Conservation (phyloP, 1,140 invertebrate genomes). For the Samia ricini region DNA sequence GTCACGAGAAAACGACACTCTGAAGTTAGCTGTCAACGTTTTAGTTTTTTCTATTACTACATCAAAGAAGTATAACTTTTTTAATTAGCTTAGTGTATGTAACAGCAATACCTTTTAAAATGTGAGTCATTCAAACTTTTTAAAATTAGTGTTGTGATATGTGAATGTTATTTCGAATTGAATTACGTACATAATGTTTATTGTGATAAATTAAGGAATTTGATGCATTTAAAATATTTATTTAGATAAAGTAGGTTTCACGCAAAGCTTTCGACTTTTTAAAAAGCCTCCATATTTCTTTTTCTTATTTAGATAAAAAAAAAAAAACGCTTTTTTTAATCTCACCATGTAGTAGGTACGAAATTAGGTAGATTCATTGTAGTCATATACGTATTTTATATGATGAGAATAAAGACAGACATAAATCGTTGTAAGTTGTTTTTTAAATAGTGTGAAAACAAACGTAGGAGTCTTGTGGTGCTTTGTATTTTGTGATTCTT, state of each 20-base stretch:
- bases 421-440: not conserved
- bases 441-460: too few species aligned
- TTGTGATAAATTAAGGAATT: not conserved
- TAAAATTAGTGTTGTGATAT: too few species aligned
- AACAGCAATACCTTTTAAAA: too few species aligned
- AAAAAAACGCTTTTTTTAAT: not conserved
- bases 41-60: too few species aligned
- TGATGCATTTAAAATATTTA: conserved; percentile 1
- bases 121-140: too few species aligned
- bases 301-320: not conserved
- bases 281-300: not conserved
- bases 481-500: not conserved
- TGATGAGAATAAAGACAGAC: not conserved
- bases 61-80: too few species aligned
- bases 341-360: not conserved
- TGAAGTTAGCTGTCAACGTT: too few species aligned
- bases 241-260: not conserved
- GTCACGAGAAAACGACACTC: too few species aligned
- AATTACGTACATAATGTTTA: not conserved
- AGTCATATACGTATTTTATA: not conserved
- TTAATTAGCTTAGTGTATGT: too few species aligned
- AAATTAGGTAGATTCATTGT: not conserved
- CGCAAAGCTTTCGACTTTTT: not conserved
- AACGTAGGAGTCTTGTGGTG: not conserved
- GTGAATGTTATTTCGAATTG: not conserved